Percentiles rank a stretch among this genome's conserved stretches.
Conservation (phyloP, 2,113 vertebrate species). For the Periophthalmus modestus region DNA sequence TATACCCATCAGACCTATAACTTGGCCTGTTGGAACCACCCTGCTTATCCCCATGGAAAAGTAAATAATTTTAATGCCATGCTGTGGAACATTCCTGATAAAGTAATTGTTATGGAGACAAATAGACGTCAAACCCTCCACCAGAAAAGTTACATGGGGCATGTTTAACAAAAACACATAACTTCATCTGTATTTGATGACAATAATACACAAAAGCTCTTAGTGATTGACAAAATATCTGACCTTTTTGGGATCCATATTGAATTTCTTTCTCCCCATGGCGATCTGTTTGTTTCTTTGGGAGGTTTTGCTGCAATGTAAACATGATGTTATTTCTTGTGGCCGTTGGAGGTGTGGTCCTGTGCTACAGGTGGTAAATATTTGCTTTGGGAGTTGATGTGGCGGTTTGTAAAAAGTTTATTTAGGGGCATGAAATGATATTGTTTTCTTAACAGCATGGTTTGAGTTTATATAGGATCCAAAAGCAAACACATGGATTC, state of each 20-base stretch:
- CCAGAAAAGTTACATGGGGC: no score
- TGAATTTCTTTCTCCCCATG: conserved; percentile 98
- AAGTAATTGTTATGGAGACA: no score
- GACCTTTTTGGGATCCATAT: conserved; percentile 98
- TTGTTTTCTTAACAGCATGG: conserved; percentile 24
- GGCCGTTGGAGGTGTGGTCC: conserved; percentile 13
- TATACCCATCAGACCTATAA: no score
- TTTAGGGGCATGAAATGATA: not conserved
- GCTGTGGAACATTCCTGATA: no score
- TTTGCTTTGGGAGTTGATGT: conserved; percentile 28
- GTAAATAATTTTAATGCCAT: no score
- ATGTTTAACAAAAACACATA: no score
- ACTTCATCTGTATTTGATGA: not conserved
- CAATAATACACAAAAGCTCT: not conserved
- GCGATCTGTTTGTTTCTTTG: conserved; percentile 98
- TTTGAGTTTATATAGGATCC: not conserved
- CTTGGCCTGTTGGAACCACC: no score
- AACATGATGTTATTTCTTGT: conserved; percentile 22
- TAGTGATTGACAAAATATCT: conserved; percentile 13
- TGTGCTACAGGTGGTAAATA: conserved; percentile 7
- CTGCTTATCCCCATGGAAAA: no score
- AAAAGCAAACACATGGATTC: not conserved
- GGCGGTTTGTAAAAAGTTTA: conserved; percentile 7
- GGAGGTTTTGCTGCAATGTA: conserved; percentile 86
- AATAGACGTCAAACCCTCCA: no score